These are phyloP conservation scores for Nestor notabilis DNA, from an alignment of 2,113 vertebrate species.

Conservation along the genomic window DNA sequence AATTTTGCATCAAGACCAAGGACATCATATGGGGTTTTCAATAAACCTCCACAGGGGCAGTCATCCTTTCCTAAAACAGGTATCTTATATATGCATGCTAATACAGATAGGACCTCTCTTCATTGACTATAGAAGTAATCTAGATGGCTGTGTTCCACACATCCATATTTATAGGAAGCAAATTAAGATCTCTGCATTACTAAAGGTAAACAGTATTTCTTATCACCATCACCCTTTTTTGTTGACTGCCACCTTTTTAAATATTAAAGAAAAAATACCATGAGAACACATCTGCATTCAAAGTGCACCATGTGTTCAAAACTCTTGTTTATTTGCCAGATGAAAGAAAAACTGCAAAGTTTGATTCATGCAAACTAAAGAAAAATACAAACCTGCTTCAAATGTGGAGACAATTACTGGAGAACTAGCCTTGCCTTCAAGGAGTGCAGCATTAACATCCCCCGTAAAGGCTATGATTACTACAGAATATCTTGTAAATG, in stretches of 20 bases:
- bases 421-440: slow-evolving; percentile 82
- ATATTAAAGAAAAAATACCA: background rate
- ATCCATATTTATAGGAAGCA: background rate
- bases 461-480: slow-evolving; percentile 88
- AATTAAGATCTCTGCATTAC: background rate
- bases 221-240: background rate
- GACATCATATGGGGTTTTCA: background rate
- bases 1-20: background rate
- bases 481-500: slow-evolving; percentile 89
- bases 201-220: background rate
- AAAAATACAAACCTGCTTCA: slow-evolving; percentile 84
- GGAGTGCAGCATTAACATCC: slow-evolving; percentile 70
- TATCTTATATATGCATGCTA: background rate
- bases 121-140: background rate
- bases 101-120: background rate
- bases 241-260: background rate
- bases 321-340: background rate
- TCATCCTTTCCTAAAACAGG: background rate
- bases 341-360: background rate
- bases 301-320: background rate
- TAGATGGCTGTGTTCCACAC: background rate
- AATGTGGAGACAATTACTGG: slow-evolving; percentile 83
- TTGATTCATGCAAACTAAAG: background rate
- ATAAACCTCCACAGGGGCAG: background rate
- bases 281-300: background rate